Conservation (phyloP, 1,140 invertebrate species). For the Probaryconus sp. region DNA sequence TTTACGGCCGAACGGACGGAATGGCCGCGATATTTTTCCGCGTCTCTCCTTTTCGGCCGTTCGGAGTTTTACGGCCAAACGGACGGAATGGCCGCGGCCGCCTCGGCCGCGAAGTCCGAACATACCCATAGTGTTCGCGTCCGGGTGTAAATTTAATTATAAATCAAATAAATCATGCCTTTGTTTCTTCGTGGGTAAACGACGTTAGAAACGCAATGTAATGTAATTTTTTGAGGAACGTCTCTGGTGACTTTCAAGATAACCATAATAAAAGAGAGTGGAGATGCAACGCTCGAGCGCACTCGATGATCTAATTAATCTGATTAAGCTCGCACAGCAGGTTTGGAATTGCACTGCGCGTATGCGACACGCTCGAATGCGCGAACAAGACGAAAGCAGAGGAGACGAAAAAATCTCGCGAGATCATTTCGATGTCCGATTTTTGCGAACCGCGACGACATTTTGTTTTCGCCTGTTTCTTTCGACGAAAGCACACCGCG, state of each 20-base stretch:
- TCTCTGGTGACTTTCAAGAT: constrained; percentile 49
- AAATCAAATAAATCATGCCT: constrained; percentile 28
- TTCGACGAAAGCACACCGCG: not conserved
- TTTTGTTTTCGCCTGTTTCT: constrained; percentile 19
- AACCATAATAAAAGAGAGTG: constrained; percentile 45
- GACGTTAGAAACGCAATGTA: constrained; percentile 32
- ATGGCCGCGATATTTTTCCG: too few species aligned
- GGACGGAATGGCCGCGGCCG: too few species aligned
- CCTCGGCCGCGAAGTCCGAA: too few species aligned
- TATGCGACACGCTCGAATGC: constrained; percentile 58
- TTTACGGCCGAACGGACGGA: too few species aligned
- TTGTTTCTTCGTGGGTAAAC: constrained; percentile 37
- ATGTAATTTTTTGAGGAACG: constrained; percentile 32
- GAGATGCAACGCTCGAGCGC: constrained; percentile 55
- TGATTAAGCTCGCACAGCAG: constrained; percentile 70
- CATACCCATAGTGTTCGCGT: constrained; percentile 1
- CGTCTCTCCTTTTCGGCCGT: too few species aligned
- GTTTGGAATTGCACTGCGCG: constrained; percentile 65
- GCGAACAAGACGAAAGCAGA: constrained; percentile 20
- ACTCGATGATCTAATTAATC: constrained; percentile 72
- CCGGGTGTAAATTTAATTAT: constrained; percentile 12
- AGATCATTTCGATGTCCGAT: constrained; percentile 20
- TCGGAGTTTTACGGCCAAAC: too few species aligned
- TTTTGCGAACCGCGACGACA: constrained; percentile 14
- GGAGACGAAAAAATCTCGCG: constrained; percentile 38